Conservation (phyloP, 2,797 vertebrate species). For the Peromyscus eremicus region DNA sequence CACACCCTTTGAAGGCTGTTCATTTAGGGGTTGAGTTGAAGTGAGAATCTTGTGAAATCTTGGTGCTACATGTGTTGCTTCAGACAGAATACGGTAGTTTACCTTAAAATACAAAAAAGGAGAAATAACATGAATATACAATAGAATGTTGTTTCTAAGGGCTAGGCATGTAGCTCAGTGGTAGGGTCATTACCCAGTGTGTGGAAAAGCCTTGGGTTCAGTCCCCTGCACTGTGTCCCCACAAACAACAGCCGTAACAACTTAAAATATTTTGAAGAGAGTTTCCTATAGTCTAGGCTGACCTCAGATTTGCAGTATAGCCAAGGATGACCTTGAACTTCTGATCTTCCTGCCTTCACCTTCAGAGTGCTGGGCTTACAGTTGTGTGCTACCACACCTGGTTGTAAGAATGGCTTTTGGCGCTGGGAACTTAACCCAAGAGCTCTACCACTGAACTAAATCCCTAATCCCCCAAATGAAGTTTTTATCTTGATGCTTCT, state of each 20-base stretch:
- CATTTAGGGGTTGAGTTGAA: conserved; percentile 11
- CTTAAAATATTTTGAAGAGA: background rate
- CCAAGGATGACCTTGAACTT: background rate
- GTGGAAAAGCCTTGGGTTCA: background rate
- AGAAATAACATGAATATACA: conserved; percentile 1
- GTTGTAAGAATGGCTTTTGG: background rate
- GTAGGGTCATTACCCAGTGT: background rate
- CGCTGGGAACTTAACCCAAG: background rate
- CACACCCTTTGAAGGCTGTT: conserved; percentile 36
- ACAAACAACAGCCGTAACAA: background rate
- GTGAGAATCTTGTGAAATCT: background rate
- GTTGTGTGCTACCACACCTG: background rate
- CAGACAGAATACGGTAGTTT: background rate
- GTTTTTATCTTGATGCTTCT: background rate
- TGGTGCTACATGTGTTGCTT: background rate
- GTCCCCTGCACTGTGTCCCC: background rate
- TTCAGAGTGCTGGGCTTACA: background rate
- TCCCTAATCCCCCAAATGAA: background rate
- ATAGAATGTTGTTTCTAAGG: background rate
- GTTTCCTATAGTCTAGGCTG: background rate
- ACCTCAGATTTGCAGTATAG: background rate
- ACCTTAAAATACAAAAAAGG: background rate
- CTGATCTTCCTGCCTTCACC: background rate
- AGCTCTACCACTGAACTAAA: background rate
- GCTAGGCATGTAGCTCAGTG: background rate